phyloP scores from a whole-genome alignment of 92 coral and sea anemone genomes.

The Porites rus region DNA sequence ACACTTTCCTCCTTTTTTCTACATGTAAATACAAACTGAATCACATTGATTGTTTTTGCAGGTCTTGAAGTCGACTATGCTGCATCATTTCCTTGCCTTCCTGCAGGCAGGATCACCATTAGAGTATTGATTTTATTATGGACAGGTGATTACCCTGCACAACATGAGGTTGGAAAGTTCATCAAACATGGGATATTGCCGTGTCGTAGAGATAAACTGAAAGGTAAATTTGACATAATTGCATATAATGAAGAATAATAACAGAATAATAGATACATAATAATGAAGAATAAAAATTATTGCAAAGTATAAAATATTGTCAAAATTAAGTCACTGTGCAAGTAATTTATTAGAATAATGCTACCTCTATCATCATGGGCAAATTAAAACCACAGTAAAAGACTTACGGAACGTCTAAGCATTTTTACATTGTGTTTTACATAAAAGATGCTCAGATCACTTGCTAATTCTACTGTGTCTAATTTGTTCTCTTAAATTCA shows the following conservation, averaged over 20 bases:
- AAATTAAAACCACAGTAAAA: too few species aligned
- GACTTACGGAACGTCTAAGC: too few species aligned
- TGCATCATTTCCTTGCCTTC: conserved; percentile 14
- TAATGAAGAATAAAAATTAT: too few species aligned
- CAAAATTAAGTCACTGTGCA: too few species aligned
- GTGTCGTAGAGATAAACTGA: conserved; percentile 46
- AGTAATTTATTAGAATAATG: too few species aligned
- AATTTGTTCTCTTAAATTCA: neutral
- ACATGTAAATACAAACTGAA: neutral
- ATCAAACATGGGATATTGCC: conserved; percentile 41
- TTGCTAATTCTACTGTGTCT: neutral
- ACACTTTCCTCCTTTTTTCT: too few species aligned
- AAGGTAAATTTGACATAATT: conserved; percentile 9
- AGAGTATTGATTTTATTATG: conserved; percentile 22
- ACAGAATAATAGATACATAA: too few species aligned
- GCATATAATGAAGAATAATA: neutral
- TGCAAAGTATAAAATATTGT: too few species aligned
- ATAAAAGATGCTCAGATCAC: too few species aligned
- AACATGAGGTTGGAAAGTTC: conserved; percentile 51
- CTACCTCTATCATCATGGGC: too few species aligned
- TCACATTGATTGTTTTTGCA: conserved; percentile 3
- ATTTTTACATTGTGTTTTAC: too few species aligned
- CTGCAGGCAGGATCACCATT: conserved; percentile 23
- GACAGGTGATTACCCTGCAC: conserved; percentile 60
- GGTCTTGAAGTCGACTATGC: conserved; percentile 29